phyloP scores from a whole-genome alignment of 2,113 vertebrate species.

The Microcebus ravelobensis region DNA sequence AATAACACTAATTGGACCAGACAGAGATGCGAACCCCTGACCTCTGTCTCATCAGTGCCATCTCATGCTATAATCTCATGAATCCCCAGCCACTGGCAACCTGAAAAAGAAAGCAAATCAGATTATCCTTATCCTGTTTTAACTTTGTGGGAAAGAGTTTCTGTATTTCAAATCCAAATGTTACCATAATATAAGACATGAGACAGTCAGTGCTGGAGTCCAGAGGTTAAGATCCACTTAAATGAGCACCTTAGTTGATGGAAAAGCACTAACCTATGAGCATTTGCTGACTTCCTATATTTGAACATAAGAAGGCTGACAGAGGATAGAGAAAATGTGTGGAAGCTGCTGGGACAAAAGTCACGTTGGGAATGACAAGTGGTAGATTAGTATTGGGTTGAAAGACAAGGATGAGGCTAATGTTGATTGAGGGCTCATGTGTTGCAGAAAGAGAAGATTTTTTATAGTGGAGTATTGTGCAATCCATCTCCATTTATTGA shows the following conservation, averaged over 20 bases:
- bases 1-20: slow-evolving; percentile 9
- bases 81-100: neutral
- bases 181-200: neutral
- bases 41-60: slow-evolving; percentile 10
- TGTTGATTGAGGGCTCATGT: neutral
- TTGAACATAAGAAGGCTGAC: neutral
- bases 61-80: slow-evolving; percentile 22
- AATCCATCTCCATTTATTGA: neutral
- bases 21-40: slow-evolving; percentile 33
- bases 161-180: neutral
- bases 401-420: neutral
- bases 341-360: neutral
- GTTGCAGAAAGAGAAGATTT: neutral
- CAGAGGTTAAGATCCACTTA: neutral
- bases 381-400: neutral
- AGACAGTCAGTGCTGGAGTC: neutral
- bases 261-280: neutral
- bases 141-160: slow-evolving; percentile 21
- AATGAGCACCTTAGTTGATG: neutral
- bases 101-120: slow-evolving; percentile 17
- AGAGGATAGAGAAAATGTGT: neutral
- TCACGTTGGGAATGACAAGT: neutral
- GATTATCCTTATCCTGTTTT: slow-evolving; percentile 34
- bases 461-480: neutral
- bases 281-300: neutral